Evolutionary conservation across 2,888 invertebrate species (phyloP).

Genomic region (Torymus aiolomorphi): DNA sequence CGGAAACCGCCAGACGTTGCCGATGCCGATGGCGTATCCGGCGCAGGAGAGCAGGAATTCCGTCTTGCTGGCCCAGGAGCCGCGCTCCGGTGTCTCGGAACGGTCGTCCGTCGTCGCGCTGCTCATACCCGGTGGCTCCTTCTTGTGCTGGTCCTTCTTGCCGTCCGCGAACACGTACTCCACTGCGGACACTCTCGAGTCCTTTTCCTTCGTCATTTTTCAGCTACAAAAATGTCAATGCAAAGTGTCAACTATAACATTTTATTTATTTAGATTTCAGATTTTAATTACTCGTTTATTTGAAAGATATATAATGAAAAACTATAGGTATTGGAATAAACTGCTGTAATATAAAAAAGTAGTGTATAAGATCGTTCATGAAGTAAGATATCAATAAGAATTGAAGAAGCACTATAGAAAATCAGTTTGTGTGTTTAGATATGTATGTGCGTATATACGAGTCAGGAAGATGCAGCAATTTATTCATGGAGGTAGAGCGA

Average conservation of each 20-base stretch:
- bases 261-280: too few relatives aligned
- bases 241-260: not conserved
- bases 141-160: not conserved
- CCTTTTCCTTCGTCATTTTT: constrained; percentile 46
- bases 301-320: too few relatives aligned
- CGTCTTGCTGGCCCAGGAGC: constrained; percentile 84
- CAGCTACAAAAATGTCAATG: not conserved
- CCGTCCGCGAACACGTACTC: constrained; percentile 37
- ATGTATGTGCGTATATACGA: too few relatives aligned
- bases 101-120: not conserved
- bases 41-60: constrained; percentile 89
- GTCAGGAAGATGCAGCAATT: too few relatives aligned
- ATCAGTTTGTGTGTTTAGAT: too few relatives aligned
- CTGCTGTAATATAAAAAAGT: too few relatives aligned
- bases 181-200: constrained; percentile 27
- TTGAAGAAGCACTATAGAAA: too few relatives aligned
- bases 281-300: too few relatives aligned
- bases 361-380: too few relatives aligned
- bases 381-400: too few relatives aligned
- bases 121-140: not conserved
- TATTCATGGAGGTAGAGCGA: too few relatives aligned
- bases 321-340: too few relatives aligned
- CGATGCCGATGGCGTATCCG: constrained; percentile 90
- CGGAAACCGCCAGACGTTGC: constrained; percentile 92
- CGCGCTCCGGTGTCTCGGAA: constrained; percentile 75